Base-by-base conservation (phyloP, 2,888 invertebrate genomes). In the Plutella xylostella region DNA sequence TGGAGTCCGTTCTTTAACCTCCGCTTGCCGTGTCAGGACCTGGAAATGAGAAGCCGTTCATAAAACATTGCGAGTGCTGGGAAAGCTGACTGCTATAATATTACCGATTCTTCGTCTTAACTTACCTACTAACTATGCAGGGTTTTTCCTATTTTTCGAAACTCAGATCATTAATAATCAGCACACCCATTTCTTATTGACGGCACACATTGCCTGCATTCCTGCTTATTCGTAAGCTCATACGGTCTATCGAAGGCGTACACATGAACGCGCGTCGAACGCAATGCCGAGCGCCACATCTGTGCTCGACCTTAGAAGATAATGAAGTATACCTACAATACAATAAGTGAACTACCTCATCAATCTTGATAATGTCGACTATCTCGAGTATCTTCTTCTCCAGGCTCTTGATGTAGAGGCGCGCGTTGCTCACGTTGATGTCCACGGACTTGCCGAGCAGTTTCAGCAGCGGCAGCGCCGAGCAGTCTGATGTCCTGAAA, bases 351-450 rank as follows among this genome's bases (percentile, higher is more conserved):
- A 9, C 17, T 31, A 79, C 82, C 68, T 83, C 82, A 37, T 83
- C 86, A 43, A 86, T 73, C 52, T 83, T 84, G 41, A 92, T 84
- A 50, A 76, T 50, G 4, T 82, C 80, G 1, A 76, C 74, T 30
- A 90, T 85, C 55, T 91, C 90, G 25, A 86, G 85, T 14, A 91
- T 88, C 46, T 89, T 88, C 62, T 90, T 89, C 62, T 95, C 94
- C 51, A 96, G 87, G 34, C 94, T 89, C 53, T 92, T 92, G 57
- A 96, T 86, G 65, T 92, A 94, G 12, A 94, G 86, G 47, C 92
- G 87, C 1, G 92, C 92, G 74, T 95, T 96, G 56, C 89, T 87
- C 43, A 86, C 85, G 45, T 89, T 90, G 33, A 94, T 89, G 17
- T 87, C 87, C n/a, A 90, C 86, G 45, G 91, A 88, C 18, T 89